Conservation (phyloP, 1,140 invertebrate genomes). For the Stegodyphus mimosarum region DNA sequence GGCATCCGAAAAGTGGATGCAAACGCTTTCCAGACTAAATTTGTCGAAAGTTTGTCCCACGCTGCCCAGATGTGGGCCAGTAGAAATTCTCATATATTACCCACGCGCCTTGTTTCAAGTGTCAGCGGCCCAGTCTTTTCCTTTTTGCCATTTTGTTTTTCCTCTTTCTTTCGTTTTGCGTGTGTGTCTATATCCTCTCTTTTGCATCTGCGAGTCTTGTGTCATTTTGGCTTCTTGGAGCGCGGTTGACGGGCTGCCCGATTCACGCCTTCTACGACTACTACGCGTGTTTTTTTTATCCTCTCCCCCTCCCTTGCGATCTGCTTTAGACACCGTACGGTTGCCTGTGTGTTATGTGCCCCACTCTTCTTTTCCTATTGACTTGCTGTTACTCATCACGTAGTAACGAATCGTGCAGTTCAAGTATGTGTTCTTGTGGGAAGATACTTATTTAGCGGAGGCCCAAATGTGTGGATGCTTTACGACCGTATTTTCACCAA, state of each 20-base stretch:
- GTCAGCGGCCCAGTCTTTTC: neutral
- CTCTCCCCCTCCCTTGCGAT: no score
- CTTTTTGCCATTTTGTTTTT: no score
- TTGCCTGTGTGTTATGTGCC: neutral
- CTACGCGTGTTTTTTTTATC: neutral
- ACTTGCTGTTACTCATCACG: no score
- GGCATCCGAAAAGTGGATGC: neutral
- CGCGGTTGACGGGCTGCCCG: neutral
- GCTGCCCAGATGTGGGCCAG: neutral
- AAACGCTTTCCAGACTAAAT: neutral
- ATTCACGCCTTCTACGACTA: neutral
- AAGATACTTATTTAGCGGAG: no score
- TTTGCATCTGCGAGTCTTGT: neutral
- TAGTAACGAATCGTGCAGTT: no score
- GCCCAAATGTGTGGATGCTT: no score
- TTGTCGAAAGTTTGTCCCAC: neutral
- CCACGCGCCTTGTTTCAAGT: neutral
- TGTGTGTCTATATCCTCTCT: no score
- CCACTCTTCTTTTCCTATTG: no score
- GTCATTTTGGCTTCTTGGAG: neutral
- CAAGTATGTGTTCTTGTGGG: no score
- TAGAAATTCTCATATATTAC: neutral
- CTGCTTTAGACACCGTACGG: neutral
- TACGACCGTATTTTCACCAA: no score
- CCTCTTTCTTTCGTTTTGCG: no score